Base-by-base conservation (phyloP, 2,888 invertebrate genomes). In the Dimorphilus gyrociliatus region DNA sequence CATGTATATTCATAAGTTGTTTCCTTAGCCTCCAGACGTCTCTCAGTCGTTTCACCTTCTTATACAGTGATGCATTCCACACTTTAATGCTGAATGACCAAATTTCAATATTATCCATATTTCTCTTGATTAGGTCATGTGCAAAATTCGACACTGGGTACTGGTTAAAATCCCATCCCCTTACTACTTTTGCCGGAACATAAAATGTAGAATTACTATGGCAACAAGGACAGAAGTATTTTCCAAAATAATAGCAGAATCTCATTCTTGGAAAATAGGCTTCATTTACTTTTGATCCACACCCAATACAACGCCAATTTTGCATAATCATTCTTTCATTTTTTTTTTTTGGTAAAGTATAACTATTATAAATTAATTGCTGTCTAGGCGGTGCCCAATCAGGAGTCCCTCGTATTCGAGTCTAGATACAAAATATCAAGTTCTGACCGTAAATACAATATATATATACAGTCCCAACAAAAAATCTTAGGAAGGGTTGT, bases 341-440 rank as follows among this genome's bases (percentile, higher is more conserved):
- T 3, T 32, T 69, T 66, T 68, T 79, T 78, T 70, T 70, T 24
- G 72, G 71, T 8, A 68, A 42, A 3, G 74, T 72, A 64, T 80
- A 79, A 33, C 75, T 66, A 2, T 76, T 79, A 48, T 80, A 78
- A 41, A 82, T 81, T 30, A 81, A 76, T 61, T 81, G 81, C 19
- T 76, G 72, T 34, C 81, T 65, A 0, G 81, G 81, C 10, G 81
- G 81, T 1, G 81, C 81, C 81, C 81, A 82, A 48, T 78, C 77
- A 27, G 69, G 58, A 10, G 78, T 81, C 5, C 81, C 81, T 21
- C 81, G 66, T 15, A 78, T 61, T 16, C 73, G 63, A 24, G 68
- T 66, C 41, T 63, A 43, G 23, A 42, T 41, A 24, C 16, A 19
- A 29, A 37, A 29, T 21, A 2, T n/a, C n/a, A n/a, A n/a, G n/a